A percentile compares a stretch with the other conserved stretches of the same genome.
Conservation (phyloP, 2,797 vertebrate genomes). For the Myiothlypis chrysogaster region DNA sequence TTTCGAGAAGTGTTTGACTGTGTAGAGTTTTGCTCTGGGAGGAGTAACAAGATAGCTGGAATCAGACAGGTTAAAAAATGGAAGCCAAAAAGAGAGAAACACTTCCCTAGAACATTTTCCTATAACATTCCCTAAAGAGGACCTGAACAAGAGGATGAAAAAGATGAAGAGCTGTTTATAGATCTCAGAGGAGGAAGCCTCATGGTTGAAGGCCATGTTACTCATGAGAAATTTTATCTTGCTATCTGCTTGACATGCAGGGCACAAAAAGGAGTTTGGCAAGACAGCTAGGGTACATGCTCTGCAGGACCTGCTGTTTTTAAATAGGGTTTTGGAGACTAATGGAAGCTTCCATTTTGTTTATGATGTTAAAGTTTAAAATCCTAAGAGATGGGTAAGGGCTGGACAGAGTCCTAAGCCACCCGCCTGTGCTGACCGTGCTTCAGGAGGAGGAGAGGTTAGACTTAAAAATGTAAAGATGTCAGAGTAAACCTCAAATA, state of each 20-base stretch:
- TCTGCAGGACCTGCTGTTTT: not conserved
- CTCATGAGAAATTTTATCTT: not conserved
- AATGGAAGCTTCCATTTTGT: not conserved
- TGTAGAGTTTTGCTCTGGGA: not conserved
- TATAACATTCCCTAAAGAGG: not conserved
- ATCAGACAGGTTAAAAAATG: not conserved
- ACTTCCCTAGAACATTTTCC: not conserved
- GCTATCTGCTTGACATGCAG: not conserved
- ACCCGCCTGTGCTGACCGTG: fast-evolving
- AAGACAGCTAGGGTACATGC: not conserved
- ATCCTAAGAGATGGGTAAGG: not conserved
- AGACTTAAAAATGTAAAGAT: not conserved
- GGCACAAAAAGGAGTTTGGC: not conserved
- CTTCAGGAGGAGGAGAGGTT: not conserved
- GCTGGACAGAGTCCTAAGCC: not conserved
- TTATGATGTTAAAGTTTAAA: not conserved
- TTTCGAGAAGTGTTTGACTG: not conserved
- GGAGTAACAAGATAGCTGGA: not conserved
- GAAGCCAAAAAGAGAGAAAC: not conserved
- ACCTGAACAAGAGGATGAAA: not conserved
- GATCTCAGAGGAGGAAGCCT: not conserved
- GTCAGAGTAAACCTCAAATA: not conserved
- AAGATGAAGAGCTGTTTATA: not conserved
- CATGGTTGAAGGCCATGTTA: not conserved
- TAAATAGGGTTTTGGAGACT: not conserved